Evolutionary conservation across 2,113 vertebrate genomes (phyloP).

Genomic region (Protobothrops mucrosquamatus): DNA sequence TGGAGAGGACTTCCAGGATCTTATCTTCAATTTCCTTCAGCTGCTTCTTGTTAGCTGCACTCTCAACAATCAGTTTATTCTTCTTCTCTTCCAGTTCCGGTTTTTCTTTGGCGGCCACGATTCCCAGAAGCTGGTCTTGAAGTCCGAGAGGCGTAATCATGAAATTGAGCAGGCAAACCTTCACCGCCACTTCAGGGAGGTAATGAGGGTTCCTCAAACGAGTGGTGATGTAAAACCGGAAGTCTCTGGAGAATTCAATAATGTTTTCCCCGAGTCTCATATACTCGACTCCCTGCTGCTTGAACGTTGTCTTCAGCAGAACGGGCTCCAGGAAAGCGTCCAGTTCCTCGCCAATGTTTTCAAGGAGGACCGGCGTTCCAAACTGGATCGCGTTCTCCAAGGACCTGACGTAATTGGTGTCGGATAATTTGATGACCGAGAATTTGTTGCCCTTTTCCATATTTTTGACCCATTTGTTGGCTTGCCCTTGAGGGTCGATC

Average conservation of each 20-base stretch:
- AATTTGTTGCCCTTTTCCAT: constrained; percentile 89
- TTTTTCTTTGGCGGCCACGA: constrained; percentile 89
- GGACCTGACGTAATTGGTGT: constrained; percentile 78
- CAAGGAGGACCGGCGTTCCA: constrained; percentile 85
- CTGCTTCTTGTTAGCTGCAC: constrained; percentile 86
- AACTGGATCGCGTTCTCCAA: constrained; percentile 87
- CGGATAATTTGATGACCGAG: constrained; percentile 84
- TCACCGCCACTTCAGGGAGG: constrained; percentile 88
- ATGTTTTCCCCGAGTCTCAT: constrained; percentile 90
- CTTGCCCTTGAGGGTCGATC: constrained; percentile 94
- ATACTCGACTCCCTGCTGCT: constrained; percentile 87
- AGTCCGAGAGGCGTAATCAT: constrained; percentile 93
- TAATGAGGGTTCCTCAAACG: constrained; percentile 92
- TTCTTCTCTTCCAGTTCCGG: constrained; percentile 92
- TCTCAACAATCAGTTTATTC: constrained; percentile 86
- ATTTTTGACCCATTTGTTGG: constrained; percentile 94
- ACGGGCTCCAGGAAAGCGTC: constrained; percentile 88
- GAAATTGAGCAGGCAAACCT: constrained; percentile 93
- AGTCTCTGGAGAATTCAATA: constrained; percentile 85
- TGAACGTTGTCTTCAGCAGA: constrained; percentile 88
- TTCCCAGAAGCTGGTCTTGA: constrained; percentile 90
- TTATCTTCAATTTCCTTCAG: constrained; percentile 91
- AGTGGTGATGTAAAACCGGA: constrained; percentile 90
- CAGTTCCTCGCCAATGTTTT: constrained; percentile 87
- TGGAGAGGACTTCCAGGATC: constrained; percentile 85